Evolutionary conservation across 2,113 vertebrate genomes (phyloP), one percentile per base, ranked within the genome.

Genomic region (Triplophysa tibetana): DNA sequence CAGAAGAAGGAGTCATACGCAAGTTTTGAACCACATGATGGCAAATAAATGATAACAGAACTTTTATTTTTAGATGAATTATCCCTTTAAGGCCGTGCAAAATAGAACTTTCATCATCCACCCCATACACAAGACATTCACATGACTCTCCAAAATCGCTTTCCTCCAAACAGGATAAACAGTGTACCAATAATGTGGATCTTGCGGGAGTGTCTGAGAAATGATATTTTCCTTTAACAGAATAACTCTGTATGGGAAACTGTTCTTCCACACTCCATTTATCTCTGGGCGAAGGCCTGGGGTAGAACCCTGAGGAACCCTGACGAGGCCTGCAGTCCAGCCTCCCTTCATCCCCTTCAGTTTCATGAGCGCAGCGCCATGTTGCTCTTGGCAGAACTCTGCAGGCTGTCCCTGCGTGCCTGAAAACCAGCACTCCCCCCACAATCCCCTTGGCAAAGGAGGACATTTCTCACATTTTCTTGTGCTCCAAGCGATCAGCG

Each of bases 381-480:
- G 90, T 93, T 93, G 89, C 90, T 93, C 82, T 93, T 93, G 92
- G 92, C 91, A 93, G 91, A 92, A 91, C 91, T 92, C 88, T 85
- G 84, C 84, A 89, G 87, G 91, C 89, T 90, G 91, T 93, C 92
- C 91, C 92, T 90, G 86, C 87, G 84, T 91, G 92, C 91, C 89
- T 92, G 83, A 92, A 91, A 90, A 88, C 88, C 90, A 89, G 87
- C 80, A 75, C 26, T 77, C 82, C 81, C 79, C 43, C 86, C 89
- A 86, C 89, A 82, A 81, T 88, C 88, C 83, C 87, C 68, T 84
- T 89, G 87, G 90, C 91, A 91, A 92, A 90, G 70, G 81, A 13
- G 87, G 86, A 90, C 90, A 92, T 93, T 92, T 93, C 91, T 92
- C 90, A 93, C 89, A 93, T 93, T 91, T 91, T 92, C 92, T 91